phyloP scores from a whole-genome alignment of 2,113 vertebrate genomes.

The Salvelinus namaycush region DNA sequence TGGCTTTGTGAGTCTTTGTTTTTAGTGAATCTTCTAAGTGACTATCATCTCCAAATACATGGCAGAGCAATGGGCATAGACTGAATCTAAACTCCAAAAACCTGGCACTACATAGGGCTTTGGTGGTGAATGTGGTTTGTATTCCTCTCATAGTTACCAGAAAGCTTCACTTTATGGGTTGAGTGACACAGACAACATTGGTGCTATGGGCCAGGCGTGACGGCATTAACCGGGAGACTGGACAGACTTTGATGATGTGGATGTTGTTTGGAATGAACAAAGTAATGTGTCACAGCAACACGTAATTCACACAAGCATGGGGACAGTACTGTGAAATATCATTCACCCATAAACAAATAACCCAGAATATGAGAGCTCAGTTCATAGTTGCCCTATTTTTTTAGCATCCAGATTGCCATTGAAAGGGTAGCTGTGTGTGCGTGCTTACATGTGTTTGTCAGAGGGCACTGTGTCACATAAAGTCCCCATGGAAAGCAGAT shows the following conservation, averaged over 20 bases:
- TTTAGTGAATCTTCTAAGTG: neutral
- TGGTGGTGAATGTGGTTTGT: neutral
- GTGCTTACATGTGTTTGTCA: too few species aligned
- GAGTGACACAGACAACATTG: neutral
- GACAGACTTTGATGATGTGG: neutral
- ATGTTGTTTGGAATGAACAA: constrained; percentile 9
- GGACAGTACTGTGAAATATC: constrained; percentile 33
- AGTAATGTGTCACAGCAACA: constrained; percentile 42
- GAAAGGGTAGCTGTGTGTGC: too few species aligned
- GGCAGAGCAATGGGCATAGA: neutral
- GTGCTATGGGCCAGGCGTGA: neutral
- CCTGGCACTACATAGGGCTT: neutral
- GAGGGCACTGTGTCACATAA: too few species aligned
- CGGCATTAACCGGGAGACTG: too few species aligned
- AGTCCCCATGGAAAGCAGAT: too few species aligned
- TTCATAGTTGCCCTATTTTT: too few species aligned
- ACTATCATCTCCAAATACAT: neutral
- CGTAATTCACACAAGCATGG: constrained; percentile 33
- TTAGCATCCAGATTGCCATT: too few species aligned
- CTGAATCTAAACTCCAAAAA: neutral
- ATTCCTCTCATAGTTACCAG: neutral
- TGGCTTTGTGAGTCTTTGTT: neutral
- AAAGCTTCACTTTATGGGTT: neutral
- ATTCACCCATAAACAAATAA: constrained; percentile 45
- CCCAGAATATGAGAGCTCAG: constrained; percentile 23